Evolutionary conservation across 1,140 invertebrate species (phyloP).

Genomic region (Trichonephila inaurata): DNA sequence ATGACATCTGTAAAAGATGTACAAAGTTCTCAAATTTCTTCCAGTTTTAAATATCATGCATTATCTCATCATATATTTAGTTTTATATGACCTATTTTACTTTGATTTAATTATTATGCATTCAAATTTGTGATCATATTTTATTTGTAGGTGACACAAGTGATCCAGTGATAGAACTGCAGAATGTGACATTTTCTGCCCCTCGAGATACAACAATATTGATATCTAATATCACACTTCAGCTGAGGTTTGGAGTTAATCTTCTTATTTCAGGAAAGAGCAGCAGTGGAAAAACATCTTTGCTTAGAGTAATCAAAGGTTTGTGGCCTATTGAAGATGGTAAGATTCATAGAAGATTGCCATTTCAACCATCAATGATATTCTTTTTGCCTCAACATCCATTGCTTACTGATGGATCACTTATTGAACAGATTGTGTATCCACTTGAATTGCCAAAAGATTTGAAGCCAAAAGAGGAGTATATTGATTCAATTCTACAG

Average conservation of each 20-base stretch:
- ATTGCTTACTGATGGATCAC: conserved; percentile 84
- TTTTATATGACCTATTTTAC: too few relatives aligned
- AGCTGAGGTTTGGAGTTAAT: conserved; percentile 81
- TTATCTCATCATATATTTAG: too few relatives aligned
- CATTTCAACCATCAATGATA: conserved; percentile 79
- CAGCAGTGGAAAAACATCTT: conserved; percentile 85
- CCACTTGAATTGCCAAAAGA: conserved; percentile 78
- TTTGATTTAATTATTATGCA: too few relatives aligned
- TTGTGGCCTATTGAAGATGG: conserved; percentile 83
- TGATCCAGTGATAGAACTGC: conserved; percentile 59
- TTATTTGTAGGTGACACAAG: conserved; percentile 1
- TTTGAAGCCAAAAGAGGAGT: conserved; percentile 24
- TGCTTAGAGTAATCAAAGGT: conserved; percentile 83
- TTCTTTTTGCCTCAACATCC: conserved; percentile 85
- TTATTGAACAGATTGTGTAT: conserved; percentile 83
- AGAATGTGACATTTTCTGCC: conserved; percentile 77
- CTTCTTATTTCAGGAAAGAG: conserved; percentile 84
- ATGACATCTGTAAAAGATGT: too few relatives aligned
- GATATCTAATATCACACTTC: conserved; percentile 54
- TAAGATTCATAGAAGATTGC: conserved; percentile 79
- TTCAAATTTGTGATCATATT: not conserved
- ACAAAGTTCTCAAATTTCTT: too few relatives aligned
- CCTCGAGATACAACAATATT: conserved; percentile 71
- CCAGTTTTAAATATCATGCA: too few relatives aligned
- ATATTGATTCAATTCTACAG: conserved; percentile 33